A percentile compares a stretch with the other conserved stretches of the same genome.
Conservation (phyloP, 1,140 invertebrate genomes). For the Tigriopus japonicus region DNA sequence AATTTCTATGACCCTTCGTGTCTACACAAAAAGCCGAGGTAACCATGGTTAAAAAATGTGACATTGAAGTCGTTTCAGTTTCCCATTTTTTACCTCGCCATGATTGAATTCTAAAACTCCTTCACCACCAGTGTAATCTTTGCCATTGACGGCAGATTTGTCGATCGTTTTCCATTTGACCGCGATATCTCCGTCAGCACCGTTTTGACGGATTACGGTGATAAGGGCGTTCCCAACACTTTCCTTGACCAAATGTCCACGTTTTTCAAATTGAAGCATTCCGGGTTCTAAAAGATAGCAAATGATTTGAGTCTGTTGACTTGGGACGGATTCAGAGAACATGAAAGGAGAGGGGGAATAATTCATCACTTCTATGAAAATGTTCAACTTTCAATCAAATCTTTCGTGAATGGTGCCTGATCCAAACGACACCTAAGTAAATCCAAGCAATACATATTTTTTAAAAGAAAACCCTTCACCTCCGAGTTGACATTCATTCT, state of each 20-base stretch:
- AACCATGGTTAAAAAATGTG: too few relatives aligned
- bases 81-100: conserved; percentile 35
- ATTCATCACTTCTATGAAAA: too few relatives aligned
- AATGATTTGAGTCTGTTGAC: not conserved
- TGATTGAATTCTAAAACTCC: conserved; percentile 37
- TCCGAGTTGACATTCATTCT: too few relatives aligned
- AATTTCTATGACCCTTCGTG: conserved; percentile 32
- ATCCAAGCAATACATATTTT: too few relatives aligned
- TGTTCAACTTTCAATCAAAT: too few relatives aligned
- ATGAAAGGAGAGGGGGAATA: too few relatives aligned
- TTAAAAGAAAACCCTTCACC: too few relatives aligned
- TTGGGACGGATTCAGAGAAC: too few relatives aligned
- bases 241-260: conserved; percentile 40
- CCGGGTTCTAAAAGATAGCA: conserved; percentile 34
- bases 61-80: too few relatives aligned
- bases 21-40: conserved; percentile 22
- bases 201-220: conserved; percentile 32
- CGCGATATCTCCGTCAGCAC: conserved; percentile 36
- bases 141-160: conserved; percentile 33
- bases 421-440: too few relatives aligned
- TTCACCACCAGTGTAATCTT: conserved; percentile 35
- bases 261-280: conserved; percentile 36
- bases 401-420: too few relatives aligned
- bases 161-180: conserved; percentile 39
- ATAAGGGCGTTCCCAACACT: conserved; percentile 34